Conservation (phyloP, 1,140 invertebrate species). For the Pentalonia nigronervosa region DNA sequence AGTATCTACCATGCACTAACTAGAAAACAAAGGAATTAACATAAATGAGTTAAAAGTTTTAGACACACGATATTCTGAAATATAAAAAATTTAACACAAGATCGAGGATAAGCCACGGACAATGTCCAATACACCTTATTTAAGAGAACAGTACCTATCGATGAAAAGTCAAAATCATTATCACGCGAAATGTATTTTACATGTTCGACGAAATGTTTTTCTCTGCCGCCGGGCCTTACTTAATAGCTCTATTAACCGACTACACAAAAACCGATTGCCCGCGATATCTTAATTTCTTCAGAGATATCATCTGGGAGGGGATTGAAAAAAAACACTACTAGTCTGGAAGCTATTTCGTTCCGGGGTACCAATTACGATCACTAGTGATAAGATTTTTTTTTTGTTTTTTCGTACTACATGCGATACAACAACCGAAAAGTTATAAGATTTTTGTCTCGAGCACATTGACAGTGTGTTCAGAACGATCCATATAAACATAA, state of each 20-base stretch:
- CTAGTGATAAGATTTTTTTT: neutral
- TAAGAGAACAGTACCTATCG: neutral
- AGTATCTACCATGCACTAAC: neutral
- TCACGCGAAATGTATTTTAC: slow-evolving; percentile 20
- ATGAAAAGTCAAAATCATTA: slow-evolving; percentile 29
- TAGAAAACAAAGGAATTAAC: neutral
- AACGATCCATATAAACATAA: neutral
- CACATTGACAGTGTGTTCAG: neutral
- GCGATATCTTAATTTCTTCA: neutral
- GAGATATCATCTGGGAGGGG: neutral
- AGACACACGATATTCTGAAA: neutral
- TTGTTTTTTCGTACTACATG: neutral
- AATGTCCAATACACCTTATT: neutral
- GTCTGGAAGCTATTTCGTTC: slow-evolving; percentile 28
- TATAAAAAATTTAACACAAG: neutral
- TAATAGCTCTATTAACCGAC: slow-evolving; percentile 43
- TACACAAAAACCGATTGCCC: neutral
- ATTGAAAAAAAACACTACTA: slow-evolving; percentile 37
- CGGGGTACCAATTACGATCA: slow-evolving; percentile 5
- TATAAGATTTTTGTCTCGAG: neutral
- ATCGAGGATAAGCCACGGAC: slow-evolving; percentile 28
- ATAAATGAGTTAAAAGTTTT: neutral
- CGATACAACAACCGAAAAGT: neutral
- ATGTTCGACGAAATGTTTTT: neutral
- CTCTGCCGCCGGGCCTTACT: neutral